Evolutionary conservation across 2,888 invertebrate species (phyloP).

Genomic region (Drosophila silvestris): DNA sequence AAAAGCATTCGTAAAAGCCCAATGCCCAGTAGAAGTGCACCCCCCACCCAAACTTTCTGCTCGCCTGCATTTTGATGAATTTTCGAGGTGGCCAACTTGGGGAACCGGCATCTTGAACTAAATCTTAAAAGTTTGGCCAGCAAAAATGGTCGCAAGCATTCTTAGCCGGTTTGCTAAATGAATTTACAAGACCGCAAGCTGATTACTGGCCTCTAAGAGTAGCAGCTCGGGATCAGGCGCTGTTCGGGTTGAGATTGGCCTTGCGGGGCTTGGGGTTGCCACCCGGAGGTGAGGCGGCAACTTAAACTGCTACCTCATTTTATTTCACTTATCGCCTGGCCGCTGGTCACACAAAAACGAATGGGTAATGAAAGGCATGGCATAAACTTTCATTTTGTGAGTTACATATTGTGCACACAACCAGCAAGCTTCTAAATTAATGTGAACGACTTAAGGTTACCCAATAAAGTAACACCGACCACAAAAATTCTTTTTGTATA

Average conservation of each 20-base stretch:
- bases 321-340: constrained; percentile 78
- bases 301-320: constrained; percentile 62
- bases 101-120: constrained; percentile 44
- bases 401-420: constrained; percentile 35
- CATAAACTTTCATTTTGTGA: constrained; percentile 75
- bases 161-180: constrained; percentile 67
- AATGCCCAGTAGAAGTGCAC: constrained; percentile 33
- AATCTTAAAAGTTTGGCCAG: constrained; percentile 55
- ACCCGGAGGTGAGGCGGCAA: constrained; percentile 21
- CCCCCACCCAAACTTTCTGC: neutral
- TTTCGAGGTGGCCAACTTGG: constrained; percentile 48
- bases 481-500: neutral
- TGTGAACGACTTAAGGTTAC: constrained; percentile 1
- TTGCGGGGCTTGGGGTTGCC: neutral
- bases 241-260: neutral
- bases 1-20: constrained; percentile 38
- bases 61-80: constrained; percentile 66
- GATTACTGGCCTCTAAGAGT: constrained; percentile 43
- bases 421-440: neutral
- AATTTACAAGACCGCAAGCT: constrained; percentile 68
- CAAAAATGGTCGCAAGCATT: constrained; percentile 62
- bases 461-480: neutral
- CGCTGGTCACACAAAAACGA: constrained; percentile 58
- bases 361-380: constrained; percentile 67
- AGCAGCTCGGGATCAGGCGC: neutral